Evolutionary conservation across 2,797 vertebrate species (phyloP).

Genomic region (Enteromius trimaculatus): DNA sequence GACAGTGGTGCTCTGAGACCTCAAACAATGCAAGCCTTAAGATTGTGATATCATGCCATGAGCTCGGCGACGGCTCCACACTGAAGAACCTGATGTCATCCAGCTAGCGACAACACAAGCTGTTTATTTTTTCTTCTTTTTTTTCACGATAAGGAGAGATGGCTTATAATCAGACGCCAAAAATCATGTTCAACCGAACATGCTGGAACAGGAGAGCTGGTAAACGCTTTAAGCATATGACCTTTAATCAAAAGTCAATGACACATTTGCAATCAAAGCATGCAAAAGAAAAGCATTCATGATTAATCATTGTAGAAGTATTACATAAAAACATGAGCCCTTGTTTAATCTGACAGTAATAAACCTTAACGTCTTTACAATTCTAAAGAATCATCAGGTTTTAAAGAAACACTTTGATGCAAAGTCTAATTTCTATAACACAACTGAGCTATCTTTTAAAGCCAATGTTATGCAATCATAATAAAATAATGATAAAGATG

Average conservation of each 20-base stretch:
- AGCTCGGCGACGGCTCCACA: constrained; percentile 50
- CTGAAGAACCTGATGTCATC: constrained; percentile 49
- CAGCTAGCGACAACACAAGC: constrained; percentile 27
- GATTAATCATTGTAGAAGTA: background rate
- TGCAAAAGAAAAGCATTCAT: background rate
- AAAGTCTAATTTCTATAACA: background rate
- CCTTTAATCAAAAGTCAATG: constrained; percentile 16
- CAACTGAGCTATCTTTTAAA: background rate
- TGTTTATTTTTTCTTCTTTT: background rate
- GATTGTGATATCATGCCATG: constrained; percentile 54
- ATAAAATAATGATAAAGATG: background rate
- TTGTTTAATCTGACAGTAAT: background rate
- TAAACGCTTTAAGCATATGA: background rate
- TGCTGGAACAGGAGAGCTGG: background rate
- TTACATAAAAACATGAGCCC: background rate
- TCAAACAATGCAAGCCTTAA: constrained; percentile 54
- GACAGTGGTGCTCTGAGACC: constrained; percentile 35
- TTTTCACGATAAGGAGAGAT: background rate
- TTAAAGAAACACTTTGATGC: background rate
- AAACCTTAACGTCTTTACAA: background rate
- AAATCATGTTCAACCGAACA: background rate
- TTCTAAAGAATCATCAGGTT: background rate
- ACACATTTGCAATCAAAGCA: constrained; percentile 26
- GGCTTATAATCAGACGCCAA: constrained; percentile 12
- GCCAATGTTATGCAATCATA: background rate